Evolutionary conservation across 2,888 invertebrate genomes (phyloP), one percentile per base, ranked within the genome.

Genomic region (Diarsia dahlii): DNA sequence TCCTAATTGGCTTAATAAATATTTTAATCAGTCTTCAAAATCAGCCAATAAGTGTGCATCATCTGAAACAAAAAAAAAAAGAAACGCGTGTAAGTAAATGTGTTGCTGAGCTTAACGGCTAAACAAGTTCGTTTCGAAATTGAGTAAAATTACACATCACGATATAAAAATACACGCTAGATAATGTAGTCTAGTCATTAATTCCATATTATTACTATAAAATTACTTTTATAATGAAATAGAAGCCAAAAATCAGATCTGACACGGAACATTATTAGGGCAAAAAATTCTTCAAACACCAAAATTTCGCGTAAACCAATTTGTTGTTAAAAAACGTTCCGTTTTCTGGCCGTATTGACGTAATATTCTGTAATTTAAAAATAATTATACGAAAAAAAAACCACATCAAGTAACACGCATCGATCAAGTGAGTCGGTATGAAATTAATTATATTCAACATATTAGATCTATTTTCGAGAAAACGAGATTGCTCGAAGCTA

Each of bases 401-500:
- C 80, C 85, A 87, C 81, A 81, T 78, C 89, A 90, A 92, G 93
- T 93, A 94, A 93, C 95, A 95, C 95, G 95, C 95, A 95, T 96
- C 95, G 95, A 96, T 95, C 95, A 95, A 88, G 89, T 89, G 89
- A 91, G 89, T 92, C 89, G 90, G 91, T 95, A 94, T 93, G 92
- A 95, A 95, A 95, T 95, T 95, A 96, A 96, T 96, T 96, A 95
- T 95, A 94, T 95, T 94, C 94, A 94, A 95, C 94, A 93, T 95
- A 95, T 95, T 94, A 95, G 95, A 95, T 95, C 94, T 95, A 94
- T 96, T 96, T 96, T 95, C 93, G 95, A 95, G 95, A 94, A 95
- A 96, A 96, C 95, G 92, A 95, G 95, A 94, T 94, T 93, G 95
- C 93, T 93, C 81, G 84, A 87, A 93, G 93, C 93, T 92, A 91